phyloP scores from a whole-genome alignment of 2,888 invertebrate species.

The Melieria crassipennis region DNA sequence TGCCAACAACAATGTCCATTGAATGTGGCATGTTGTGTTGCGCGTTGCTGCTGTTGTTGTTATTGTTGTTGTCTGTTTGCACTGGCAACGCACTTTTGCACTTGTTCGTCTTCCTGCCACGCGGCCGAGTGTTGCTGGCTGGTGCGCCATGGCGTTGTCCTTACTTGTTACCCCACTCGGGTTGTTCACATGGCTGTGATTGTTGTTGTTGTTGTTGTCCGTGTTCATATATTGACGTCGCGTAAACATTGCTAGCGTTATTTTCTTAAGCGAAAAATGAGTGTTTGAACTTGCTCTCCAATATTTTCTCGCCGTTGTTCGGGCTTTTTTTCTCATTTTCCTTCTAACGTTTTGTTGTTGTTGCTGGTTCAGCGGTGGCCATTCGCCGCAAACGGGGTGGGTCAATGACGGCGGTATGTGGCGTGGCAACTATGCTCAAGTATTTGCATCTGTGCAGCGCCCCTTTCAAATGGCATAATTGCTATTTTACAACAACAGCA shows the following conservation, averaged over 20 bases:
- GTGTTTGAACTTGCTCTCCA: slow-evolving; percentile 55
- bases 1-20: too few species aligned
- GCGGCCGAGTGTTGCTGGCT: too few species aligned
- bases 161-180: too few species aligned
- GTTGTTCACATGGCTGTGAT: slow-evolving; percentile 4
- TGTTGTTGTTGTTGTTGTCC: slow-evolving; percentile 16
- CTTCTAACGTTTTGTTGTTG: slow-evolving; percentile 9
- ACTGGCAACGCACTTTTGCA: background rate
- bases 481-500: slow-evolving; percentile 56
- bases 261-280: slow-evolving; percentile 53
- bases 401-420: slow-evolving; percentile 14
- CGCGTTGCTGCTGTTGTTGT: too few species aligned
- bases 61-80: too few species aligned
- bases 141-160: too few species aligned
- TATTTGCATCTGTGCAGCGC: slow-evolving; percentile 26
- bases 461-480: slow-evolving; percentile 57
- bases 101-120: background rate
- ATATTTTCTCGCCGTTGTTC: slow-evolving; percentile 2
- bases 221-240: slow-evolving; percentile 8
- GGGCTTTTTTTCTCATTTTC: slow-evolving; percentile 2
- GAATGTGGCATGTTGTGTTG: too few species aligned
- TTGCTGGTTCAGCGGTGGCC: slow-evolving; percentile 19
- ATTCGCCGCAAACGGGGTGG: slow-evolving; percentile 15
- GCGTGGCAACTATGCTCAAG: slow-evolving; percentile 6
- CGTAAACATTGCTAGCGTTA: slow-evolving; percentile 30